phyloP scores from a whole-genome alignment of 2,888 invertebrate genomes.

The Hedya salicella region DNA sequence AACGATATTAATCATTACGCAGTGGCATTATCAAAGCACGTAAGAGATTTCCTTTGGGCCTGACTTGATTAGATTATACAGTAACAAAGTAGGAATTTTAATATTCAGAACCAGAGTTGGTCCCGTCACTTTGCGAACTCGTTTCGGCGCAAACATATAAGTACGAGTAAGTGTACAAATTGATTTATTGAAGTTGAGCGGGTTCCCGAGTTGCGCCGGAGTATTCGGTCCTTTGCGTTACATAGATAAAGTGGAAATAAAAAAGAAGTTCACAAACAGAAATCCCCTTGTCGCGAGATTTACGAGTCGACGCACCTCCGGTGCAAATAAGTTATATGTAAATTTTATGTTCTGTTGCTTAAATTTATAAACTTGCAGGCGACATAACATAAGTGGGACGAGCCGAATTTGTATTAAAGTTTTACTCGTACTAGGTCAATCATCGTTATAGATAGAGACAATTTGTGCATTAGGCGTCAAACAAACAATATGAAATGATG shows the following conservation, averaged over 20 bases:
- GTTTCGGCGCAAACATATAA: slow-evolving; percentile 66
- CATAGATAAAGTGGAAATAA: slow-evolving; percentile 83
- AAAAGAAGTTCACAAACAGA: slow-evolving; percentile 84
- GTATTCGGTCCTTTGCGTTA: slow-evolving; percentile 80
- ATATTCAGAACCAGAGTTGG: slow-evolving; percentile 69
- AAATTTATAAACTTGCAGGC: slow-evolving; percentile 45
- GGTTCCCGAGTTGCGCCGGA: slow-evolving; percentile 78
- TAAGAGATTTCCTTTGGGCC: slow-evolving; percentile 20
- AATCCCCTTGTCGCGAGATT: slow-evolving; percentile 83
- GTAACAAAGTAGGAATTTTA: slow-evolving; percentile 57
- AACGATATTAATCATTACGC: background rate
- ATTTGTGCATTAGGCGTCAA: slow-evolving; percentile 44
- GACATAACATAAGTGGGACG: slow-evolving; percentile 35
- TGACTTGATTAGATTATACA: slow-evolving; percentile 47
- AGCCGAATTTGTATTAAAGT: slow-evolving; percentile 19
- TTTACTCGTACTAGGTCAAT: background rate
- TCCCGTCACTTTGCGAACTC: slow-evolving; percentile 71
- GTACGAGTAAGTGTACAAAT: slow-evolving; percentile 82
- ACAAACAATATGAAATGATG: slow-evolving; percentile 61
- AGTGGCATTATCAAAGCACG: slow-evolving; percentile 15
- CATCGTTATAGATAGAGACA: slow-evolving; percentile 2
- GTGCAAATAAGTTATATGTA: slow-evolving; percentile 80
- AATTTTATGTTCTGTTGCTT: slow-evolving; percentile 72
- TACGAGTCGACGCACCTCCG: slow-evolving; percentile 81
- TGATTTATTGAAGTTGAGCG: slow-evolving; percentile 85